A percentile compares a stretch with the other conserved stretches of the same genome.
Evolutionary conservation across 2,888 invertebrate species (phyloP).

Genomic region (Tetragnatha montana): DNA sequence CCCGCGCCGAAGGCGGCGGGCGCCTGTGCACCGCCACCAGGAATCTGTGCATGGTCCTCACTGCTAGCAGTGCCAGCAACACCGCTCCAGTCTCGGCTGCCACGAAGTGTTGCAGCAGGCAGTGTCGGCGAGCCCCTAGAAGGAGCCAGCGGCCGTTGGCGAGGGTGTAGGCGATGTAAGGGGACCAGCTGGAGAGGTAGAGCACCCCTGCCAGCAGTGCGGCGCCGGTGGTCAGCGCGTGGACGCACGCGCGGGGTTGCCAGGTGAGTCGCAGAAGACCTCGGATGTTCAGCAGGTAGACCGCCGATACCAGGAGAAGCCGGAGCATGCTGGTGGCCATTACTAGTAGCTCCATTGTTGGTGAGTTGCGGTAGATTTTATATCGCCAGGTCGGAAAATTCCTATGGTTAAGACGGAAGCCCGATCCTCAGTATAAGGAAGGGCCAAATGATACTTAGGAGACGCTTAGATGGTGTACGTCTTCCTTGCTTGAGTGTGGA

Average conservation of each 20-base stretch:
- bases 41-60: constrained; percentile 57
- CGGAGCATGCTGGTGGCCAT: constrained; percentile 66
- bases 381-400: too few relatives aligned
- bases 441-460: too few relatives aligned
- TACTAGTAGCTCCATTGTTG: constrained; percentile 63
- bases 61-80: constrained; percentile 63
- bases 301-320: constrained; percentile 52
- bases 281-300: constrained; percentile 65
- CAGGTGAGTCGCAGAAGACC: constrained; percentile 60
- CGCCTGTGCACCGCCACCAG: constrained; percentile 59
- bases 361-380: too few relatives aligned
- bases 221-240: constrained; percentile 65
- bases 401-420: too few relatives aligned
- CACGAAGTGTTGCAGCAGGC: constrained; percentile 68
- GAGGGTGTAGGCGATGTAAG: constrained; percentile 68
- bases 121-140: constrained; percentile 64
- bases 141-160: constrained; percentile 70
- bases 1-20: constrained; percentile 56
- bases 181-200: constrained; percentile 70
- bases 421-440: too few relatives aligned
- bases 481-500: too few relatives aligned
- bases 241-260: constrained; percentile 63
- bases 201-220: constrained; percentile 61
- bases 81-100: constrained; percentile 67
- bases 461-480: too few relatives aligned